Base-by-base conservation (phyloP, 2,113 vertebrate genomes). In the Puma concolor region DNA sequence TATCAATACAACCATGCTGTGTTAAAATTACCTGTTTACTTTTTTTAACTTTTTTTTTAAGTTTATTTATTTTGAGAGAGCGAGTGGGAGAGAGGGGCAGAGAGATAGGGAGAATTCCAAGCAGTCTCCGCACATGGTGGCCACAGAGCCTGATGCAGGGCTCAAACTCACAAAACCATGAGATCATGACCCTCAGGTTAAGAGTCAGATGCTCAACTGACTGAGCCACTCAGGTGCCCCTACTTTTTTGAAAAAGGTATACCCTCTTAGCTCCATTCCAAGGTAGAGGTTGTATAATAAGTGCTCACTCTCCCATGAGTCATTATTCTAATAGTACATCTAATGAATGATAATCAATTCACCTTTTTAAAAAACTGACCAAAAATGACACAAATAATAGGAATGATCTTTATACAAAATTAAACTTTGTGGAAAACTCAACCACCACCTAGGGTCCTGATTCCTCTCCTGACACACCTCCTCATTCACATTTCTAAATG, bases 331-430 rank as follows among this genome's bases (percentile, higher is more conserved):
- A 50, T 69, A 57, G 16, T 88, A 67, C 11, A 83, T 41, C 33
- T 83, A 76, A 91, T 94, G 44, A 91, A 72, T 85, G 72, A 72
- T 69, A 94, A 64, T 90, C 29, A 83, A 21, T 81, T 94, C 6
- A 91, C 16, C 27, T 76, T 92, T 66, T 81, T 67, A 19, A 88
- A 94, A 96, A 48, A 63, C 15, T 44, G 38, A 38, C 84, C 25
- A 27, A 38, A 89, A 27, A 23, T 90, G n/a, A 60, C 57, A 74
- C 17, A 72, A 72, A 16, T 60, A 19, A 57, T 13, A 33, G n/a
- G 21, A 8, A 57, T 64, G 64, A 52, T 80, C n/a, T 81, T 74
- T 87, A 81, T 92, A 69, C 48, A 76, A 50, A 91, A 57, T 76
- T 48, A 54, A 91, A 80, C 48, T 94, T 91, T 81, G 4, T 86